Base-by-base conservation (phyloP, 2,888 invertebrate genomes). In the Campoletis raptor region DNA sequence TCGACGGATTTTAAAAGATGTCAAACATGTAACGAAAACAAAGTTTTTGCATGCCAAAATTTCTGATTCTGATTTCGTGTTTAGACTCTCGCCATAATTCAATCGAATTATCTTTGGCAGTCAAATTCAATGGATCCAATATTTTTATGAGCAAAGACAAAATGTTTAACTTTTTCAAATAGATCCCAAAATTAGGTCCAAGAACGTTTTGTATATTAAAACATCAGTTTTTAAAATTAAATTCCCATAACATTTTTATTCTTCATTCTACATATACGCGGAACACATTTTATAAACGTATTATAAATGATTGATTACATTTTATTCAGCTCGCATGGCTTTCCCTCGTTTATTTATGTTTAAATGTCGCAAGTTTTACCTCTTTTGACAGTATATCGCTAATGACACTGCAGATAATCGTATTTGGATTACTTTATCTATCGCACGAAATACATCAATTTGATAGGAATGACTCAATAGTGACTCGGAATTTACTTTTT, bases 381-480 rank as follows among this genome's bases (percentile, higher is more conserved):
- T 12, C 64, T 48, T 48, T 48, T 48, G 18, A 21, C 36, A 45
- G 76, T 24, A 77, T 77, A 80, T 77, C 77, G 76, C 69, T 45
- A 52, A 73, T 45, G 21, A 8, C 48, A 36, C 64, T 7, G 15
- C 24, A 42, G 67, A 48, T 18, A 37, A 40, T 52, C 67, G 64
- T 48, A 69, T 82, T n/a, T 18, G 24, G 64, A 78, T 85, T 78
- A 64, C 10, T 64, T 70, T 21, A 1, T 21, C 24, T 79, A 74
- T 85, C 30, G 10, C 57, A 61, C 57, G 30, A 61, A 57, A 30
- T 12, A 4, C 24, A 57, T 57, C 57, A 12, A 24, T 24, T 61
- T 24, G 24, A 10, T 30, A 30, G 48, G 15, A 15, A 18, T 6
- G 4, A n/a, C n/a, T 48, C 5, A 48, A 18, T 48, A 61, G 6